A percentile compares a stretch with the other conserved stretches of the same genome.
Conservation (phyloP, 2,888 invertebrate genomes). For the Catocala fraxini region DNA sequence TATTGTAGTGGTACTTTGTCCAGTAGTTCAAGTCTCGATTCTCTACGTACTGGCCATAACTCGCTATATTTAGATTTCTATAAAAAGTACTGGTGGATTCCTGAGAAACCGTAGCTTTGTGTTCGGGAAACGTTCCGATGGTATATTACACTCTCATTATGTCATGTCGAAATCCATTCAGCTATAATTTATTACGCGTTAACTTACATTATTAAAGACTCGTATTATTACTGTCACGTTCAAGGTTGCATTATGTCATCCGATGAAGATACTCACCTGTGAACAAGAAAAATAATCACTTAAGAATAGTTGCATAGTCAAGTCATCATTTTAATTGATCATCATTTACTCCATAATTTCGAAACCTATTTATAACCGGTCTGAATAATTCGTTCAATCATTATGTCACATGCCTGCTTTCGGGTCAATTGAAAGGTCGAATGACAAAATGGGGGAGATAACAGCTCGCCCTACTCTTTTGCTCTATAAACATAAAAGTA, state of each 20-base stretch:
- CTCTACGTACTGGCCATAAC: constrained; percentile 62
- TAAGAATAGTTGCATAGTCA: constrained; percentile 12
- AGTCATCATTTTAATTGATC: constrained; percentile 9
- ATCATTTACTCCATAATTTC: constrained; percentile 30
- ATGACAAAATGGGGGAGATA: constrained; percentile 65
- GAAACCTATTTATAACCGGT: constrained; percentile 33
- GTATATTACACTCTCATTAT: constrained; percentile 20
- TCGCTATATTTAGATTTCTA: constrained; percentile 74
- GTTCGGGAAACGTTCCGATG: constrained; percentile 28
- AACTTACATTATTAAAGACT: constrained; percentile 37
- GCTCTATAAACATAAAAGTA: constrained; percentile 44
- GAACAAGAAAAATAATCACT: constrained; percentile 41
- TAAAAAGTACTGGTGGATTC: constrained; percentile 73
- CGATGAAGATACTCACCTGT: constrained; percentile 52
- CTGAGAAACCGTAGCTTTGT: constrained; percentile 58
- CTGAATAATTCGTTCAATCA: constrained; percentile 53
- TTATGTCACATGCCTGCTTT: constrained; percentile 65
- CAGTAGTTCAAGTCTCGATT: constrained; percentile 57
- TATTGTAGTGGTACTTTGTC: constrained; percentile 53
- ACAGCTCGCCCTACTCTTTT: constrained; percentile 52
- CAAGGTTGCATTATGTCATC: constrained; percentile 57
- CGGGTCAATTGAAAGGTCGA: constrained; percentile 78
- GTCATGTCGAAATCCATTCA: constrained; percentile 5
- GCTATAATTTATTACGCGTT: constrained; percentile 14
- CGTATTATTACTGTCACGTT: constrained; percentile 58